Base-by-base conservation (phyloP, 1,140 invertebrate species). In the Calosoma granatense region DNA sequence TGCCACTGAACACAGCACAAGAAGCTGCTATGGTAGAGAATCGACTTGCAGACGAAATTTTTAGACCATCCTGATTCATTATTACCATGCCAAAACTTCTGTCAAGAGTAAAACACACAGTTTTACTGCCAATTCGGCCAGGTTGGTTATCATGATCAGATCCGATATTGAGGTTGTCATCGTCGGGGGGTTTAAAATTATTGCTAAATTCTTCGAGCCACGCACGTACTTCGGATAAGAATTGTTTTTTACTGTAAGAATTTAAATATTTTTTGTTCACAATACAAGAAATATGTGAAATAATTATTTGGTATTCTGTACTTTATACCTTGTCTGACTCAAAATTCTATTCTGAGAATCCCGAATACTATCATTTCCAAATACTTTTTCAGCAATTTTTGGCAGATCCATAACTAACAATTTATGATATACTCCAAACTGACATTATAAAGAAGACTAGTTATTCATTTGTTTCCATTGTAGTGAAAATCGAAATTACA, bases 231-330 rank as follows among this genome's bases (percentile, higher is more conserved):
- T 36, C 26, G 6, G n/a, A 36, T 36, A 36, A 36, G 26, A 36
- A 36, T 6, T 9, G 6, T 36, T 36, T 36, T n/a, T 36, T 36
- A n/a, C 26, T 36, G n/a, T 9, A 36, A 6, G 26, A 9, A n/a
- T 36, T n/a, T 36, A 36, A 36, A 36, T 36, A 36, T 36, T 36
- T 36, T 36, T 36, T 36, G n/a, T n/a, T n/a, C n/a, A n/a, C n/a
- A n/a, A n/a, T n/a, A n/a, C n/a, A 36, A 36, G n/a, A 36, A 36
- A 36, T n/a, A 36, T 36, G n/a, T 36, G n/a, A n/a, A n/a, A n/a
- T n/a, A n/a, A n/a, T n/a, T n/a, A n/a, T n/a, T n/a, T n/a, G n/a
- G n/a, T n/a, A n/a, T n/a, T n/a, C n/a, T n/a, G n/a, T n/a, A n/a
- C n/a, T n/a, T n/a, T n/a, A 9, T 36, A 36, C 26, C n/a, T 36